Percentiles rank a stretch among this genome's conserved stretches.
Evolutionary conservation across 2,888 invertebrate species (phyloP).

Genomic region (Apotomis turbidana): DNA sequence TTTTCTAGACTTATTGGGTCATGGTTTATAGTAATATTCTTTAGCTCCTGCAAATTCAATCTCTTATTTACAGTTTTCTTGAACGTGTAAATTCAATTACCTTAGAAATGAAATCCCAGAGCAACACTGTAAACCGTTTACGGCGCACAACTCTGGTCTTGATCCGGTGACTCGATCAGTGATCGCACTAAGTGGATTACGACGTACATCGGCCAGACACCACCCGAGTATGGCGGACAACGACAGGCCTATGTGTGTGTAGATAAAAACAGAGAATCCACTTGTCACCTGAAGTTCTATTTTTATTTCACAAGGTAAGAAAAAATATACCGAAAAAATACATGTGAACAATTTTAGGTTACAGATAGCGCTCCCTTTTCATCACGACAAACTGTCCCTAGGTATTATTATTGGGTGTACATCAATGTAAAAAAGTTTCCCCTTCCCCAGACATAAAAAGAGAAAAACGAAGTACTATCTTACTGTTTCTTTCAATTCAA

Average conservation of each 20-base stretch:
- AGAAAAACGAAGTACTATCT: no score
- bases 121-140: conserved; percentile 13
- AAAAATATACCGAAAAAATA: no score
- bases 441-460: no score
- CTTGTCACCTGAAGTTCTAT: background rate
- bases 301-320: no score
- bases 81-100: background rate
- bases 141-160: conserved; percentile 3
- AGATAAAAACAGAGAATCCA: background rate
- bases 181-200: conserved; percentile 30
- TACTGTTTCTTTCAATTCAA: no score
- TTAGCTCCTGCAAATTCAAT: background rate
- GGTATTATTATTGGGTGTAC: no score
- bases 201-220: conserved; percentile 5
- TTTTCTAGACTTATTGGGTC: no score
- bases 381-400: no score
- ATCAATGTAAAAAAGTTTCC: no score
- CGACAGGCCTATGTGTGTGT: background rate
- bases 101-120: background rate
- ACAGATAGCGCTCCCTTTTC: no score
- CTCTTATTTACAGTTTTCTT: background rate
- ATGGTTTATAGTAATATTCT: no score
- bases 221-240: background rate
- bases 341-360: no score
- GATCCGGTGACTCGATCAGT: conserved; percentile 25